Percentiles rank a stretch among this genome's conserved stretches.
These are phyloP conservation scores for Chaetorhynchus papuensis DNA, from an alignment of 2,113 vertebrate genomes.

Conservation along the genomic window DNA sequence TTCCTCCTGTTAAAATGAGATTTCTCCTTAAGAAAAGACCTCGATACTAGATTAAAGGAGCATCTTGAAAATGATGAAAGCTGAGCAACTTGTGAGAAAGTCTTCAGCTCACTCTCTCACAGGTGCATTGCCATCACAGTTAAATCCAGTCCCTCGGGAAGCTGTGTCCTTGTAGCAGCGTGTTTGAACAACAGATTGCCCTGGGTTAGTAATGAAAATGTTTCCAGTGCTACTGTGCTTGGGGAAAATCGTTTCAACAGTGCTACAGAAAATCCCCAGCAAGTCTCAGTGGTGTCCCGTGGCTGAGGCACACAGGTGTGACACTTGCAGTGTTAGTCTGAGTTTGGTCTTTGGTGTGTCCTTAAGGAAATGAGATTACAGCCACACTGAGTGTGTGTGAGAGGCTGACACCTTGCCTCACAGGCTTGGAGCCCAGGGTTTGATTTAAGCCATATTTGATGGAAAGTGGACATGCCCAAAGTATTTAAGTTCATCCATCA, in stretches of 20 bases:
- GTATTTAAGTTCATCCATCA: not conserved
- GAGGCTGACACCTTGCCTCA: not conserved
- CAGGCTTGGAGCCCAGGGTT: not conserved
- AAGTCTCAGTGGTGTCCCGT: not conserved
- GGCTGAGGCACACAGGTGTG: not conserved
- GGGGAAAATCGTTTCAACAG: not conserved
- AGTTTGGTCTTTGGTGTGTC: not conserved
- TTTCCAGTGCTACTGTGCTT: not conserved
- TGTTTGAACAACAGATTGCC: not conserved
- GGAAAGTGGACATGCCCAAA: not conserved
- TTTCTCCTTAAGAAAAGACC: not conserved
- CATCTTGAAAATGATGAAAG: not conserved
- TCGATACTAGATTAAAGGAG: not conserved
- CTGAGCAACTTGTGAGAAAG: not conserved
- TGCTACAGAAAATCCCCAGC: not conserved
- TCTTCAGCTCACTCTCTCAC: not conserved
- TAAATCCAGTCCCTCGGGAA: not conserved
- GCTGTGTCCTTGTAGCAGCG: not conserved
- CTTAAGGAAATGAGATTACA: not conserved
- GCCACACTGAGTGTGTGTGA: not conserved
- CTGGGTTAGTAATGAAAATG: not conserved
- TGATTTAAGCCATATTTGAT: not conserved
- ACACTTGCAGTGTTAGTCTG: accelerated
- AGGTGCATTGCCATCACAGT: not conserved
- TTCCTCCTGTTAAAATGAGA: not conserved